A percentile compares a stretch with the other conserved stretches of the same genome.
Evolutionary conservation across 1,140 invertebrate genomes (phyloP).

Genomic region (Pemphigus obesinymphae): DNA sequence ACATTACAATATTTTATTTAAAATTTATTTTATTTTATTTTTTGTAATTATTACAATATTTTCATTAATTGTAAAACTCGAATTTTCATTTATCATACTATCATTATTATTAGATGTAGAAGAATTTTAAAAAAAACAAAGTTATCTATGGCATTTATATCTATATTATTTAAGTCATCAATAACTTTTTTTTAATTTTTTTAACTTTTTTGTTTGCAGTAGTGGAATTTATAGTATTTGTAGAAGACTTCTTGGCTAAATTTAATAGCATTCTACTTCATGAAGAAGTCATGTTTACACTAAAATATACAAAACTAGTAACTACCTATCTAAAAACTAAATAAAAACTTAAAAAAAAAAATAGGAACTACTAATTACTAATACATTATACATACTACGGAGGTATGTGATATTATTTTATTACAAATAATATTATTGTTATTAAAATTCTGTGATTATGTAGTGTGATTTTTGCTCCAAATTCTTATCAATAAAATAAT

Average conservation of each 20-base stretch:
- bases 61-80: background rate
- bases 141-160: background rate
- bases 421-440: no score
- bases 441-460: background rate
- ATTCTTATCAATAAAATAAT: background rate
- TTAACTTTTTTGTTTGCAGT: background rate
- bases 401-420: no score
- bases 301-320: no score
- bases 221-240: background rate
- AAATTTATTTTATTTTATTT: no score
- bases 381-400: no score
- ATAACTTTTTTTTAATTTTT: background rate
- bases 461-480: background rate
- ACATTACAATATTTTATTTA: no score
- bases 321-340: no score
- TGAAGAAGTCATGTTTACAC: no score
- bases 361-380: no score
- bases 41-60: no score
- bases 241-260: background rate
- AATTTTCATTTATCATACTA: background rate
- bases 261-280: no score
- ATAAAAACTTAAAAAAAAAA: no score
- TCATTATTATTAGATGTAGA: background rate
- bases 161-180: background rate
- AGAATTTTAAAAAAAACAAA: background rate